phyloP scores from a whole-genome alignment of 2,888 invertebrate species.

The Euproctis similis region DNA sequence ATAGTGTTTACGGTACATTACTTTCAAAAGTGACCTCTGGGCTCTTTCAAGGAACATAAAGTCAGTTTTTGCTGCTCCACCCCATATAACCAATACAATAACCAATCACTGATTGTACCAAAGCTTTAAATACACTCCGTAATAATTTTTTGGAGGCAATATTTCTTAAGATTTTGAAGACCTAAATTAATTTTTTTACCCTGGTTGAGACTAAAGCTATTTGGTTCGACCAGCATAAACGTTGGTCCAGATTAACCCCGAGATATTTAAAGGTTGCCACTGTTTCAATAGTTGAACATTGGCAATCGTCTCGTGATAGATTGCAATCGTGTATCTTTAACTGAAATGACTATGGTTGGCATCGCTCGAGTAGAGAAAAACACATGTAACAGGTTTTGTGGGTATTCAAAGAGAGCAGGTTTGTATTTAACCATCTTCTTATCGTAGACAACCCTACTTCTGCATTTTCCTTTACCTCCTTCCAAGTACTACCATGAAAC shows the following conservation, averaged over 20 bases:
- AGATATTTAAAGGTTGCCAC: neutral
- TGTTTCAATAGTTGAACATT: neutral
- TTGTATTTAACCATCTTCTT: neutral
- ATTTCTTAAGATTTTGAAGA: too few species aligned
- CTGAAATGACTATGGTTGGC: too few species aligned
- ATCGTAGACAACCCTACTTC: neutral
- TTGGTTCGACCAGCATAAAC: too few species aligned
- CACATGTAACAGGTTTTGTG: neutral
- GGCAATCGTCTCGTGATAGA: too few species aligned
- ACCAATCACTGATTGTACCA: neutral
- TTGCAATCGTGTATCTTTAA: too few species aligned
- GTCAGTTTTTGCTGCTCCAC: neutral
- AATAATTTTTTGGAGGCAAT: too few species aligned
- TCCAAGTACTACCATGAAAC: neutral
- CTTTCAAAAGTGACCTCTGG: slow-evolving; percentile 1
- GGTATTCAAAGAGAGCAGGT: neutral
- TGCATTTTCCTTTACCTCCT: neutral
- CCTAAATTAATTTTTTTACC: neutral
- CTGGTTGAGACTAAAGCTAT: neutral
- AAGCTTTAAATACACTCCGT: neutral
- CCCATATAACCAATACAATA: neutral
- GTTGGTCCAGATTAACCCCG: neutral
- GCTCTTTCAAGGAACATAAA: neutral
- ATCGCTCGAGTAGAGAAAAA: too few species aligned
- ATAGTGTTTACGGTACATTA: neutral